Evolutionary conservation across 2,113 vertebrate species (phyloP).

Genomic region (Pseudorectes ferrugineus): DNA sequence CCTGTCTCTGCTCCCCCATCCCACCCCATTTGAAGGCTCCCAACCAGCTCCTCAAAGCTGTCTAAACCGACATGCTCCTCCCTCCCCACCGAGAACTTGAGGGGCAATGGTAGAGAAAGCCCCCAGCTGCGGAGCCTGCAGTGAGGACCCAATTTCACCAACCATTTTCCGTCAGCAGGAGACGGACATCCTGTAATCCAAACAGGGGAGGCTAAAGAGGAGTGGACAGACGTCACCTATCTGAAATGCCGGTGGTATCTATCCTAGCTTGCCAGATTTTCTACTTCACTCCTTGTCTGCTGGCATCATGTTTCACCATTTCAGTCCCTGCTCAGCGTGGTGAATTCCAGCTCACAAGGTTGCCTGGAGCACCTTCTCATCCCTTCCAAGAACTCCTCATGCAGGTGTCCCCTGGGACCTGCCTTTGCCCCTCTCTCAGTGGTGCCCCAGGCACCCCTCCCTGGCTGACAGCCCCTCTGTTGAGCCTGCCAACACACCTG

Average conservation of each 20-base stretch:
- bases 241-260: background rate
- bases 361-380: background rate
- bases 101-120: background rate
- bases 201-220: background rate
- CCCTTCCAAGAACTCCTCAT: background rate
- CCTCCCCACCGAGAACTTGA: accelerated
- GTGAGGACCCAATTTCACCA: background rate
- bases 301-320: background rate
- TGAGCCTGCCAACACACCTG: background rate
- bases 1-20: background rate
- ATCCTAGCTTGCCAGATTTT: background rate
- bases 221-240: background rate
- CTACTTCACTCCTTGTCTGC: background rate
- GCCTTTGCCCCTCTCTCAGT: background rate
- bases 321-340: accelerated
- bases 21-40: background rate
- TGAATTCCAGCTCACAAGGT: background rate
- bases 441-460: background rate
- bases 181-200: background rate
- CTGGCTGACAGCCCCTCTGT: background rate
- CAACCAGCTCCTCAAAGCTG: background rate
- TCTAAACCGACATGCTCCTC: background rate
- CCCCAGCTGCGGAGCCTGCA: background rate
- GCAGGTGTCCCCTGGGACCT: background rate
- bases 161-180: background rate